Percentiles rank a stretch among this genome's conserved stretches.
phyloP scores from a whole-genome alignment of 2,113 vertebrate genomes.

The Beaufortia kweichowensis region DNA sequence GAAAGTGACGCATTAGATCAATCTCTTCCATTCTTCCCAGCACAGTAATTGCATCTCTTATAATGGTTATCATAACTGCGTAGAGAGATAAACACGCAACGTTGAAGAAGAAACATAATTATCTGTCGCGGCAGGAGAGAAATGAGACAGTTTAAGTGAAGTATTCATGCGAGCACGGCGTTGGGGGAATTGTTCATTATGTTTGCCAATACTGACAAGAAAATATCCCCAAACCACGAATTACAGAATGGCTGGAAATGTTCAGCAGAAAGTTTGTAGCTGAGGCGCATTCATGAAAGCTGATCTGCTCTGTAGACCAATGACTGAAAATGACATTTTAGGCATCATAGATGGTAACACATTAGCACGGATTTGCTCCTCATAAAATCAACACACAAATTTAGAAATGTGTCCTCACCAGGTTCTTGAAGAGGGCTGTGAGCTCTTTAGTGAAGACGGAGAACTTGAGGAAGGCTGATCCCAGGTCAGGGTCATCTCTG shows the following conservation, averaged over 20 bases:
- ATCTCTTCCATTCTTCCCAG: conserved; percentile 2
- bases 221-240: not conserved
- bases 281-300: conserved; percentile 9
- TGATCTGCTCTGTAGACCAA: conserved; percentile 32
- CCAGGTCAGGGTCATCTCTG: conserved; percentile 96
- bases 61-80: not conserved
- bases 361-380: conserved; percentile 45
- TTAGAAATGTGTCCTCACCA: conserved; percentile 82
- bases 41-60: not conserved
- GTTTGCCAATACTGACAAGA: not conserved
- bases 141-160: conserved; percentile 19
- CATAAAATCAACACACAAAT: not conserved
- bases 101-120: not conserved
- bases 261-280: conserved; percentile 21
- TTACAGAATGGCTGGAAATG: not conserved
- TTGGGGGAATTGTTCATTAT: not conserved
- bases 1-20: conserved; percentile 34
- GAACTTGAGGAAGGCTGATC: conserved; percentile 97
- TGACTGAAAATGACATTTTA: conserved; percentile 6
- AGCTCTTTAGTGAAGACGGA: conserved; percentile 98
- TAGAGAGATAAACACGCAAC: not conserved
- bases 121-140: not conserved
- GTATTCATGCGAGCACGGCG: not conserved
- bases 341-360: conserved; percentile 50
- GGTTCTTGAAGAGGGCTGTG: conserved; percentile 97